Conservation (phyloP, 2,113 vertebrate species). For the Paraplagusia blochii region DNA sequence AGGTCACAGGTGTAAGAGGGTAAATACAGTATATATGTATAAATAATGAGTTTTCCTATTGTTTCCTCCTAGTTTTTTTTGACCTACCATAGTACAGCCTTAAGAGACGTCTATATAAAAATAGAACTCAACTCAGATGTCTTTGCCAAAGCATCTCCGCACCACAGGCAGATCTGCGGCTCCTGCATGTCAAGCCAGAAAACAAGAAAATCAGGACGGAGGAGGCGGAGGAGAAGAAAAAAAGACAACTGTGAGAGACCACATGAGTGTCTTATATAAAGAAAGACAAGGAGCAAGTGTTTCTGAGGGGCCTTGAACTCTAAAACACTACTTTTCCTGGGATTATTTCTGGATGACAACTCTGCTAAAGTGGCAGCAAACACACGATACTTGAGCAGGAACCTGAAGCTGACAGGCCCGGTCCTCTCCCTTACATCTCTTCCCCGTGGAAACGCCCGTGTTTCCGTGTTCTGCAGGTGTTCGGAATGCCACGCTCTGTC, state of each 20-base stretch:
- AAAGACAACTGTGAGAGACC: background rate
- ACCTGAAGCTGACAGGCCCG: constrained; percentile 22
- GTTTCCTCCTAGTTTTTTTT: too few species aligned
- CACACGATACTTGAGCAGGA: constrained; percentile 17
- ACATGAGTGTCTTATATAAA: constrained; percentile 2
- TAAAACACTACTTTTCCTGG: constrained; percentile 14
- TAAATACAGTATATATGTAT: too few species aligned
- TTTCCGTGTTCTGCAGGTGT: constrained; percentile 33
- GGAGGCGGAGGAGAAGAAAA: too few species aligned
- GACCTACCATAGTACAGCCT: too few species aligned
- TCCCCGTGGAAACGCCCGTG: background rate
- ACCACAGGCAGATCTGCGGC: background rate
- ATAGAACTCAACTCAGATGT: too few species aligned
- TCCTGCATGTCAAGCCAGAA: background rate
- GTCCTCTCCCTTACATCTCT: background rate
- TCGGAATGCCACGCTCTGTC: constrained; percentile 31
- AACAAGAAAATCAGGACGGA: background rate
- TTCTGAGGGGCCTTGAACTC: constrained; percentile 2
- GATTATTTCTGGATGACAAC: constrained; percentile 36
- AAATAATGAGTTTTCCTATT: too few species aligned
- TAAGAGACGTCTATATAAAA: too few species aligned
- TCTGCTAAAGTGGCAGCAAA: constrained; percentile 1
- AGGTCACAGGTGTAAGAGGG: too few species aligned
- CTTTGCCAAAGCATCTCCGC: constrained; percentile 3
- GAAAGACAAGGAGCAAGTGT: background rate